These are phyloP conservation scores for Phenganax stokvisi DNA, from an alignment of 92 coral and sea anemone genomes.

Conservation along the genomic window DNA sequence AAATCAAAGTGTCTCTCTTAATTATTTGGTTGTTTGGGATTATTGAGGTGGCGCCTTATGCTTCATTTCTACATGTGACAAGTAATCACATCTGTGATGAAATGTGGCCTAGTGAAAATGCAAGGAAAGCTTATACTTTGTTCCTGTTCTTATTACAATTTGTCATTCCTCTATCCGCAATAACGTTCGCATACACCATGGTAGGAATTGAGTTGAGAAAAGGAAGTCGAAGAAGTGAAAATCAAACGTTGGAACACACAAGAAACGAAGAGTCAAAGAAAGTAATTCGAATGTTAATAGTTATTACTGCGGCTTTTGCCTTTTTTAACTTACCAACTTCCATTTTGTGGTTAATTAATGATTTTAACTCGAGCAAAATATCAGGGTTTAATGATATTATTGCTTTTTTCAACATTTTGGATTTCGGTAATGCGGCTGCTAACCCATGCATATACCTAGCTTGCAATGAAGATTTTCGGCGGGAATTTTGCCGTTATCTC, in stretches of 20 bases:
- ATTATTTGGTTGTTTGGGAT: constrained; percentile 67
- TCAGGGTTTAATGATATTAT: constrained; percentile 61
- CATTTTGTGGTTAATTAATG: constrained; percentile 89
- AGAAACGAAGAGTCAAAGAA: constrained; percentile 75
- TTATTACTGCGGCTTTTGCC: constrained; percentile 88
- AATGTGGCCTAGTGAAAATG: constrained; percentile 60
- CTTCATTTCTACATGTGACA: constrained; percentile 50
- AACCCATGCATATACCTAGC: constrained; percentile 86
- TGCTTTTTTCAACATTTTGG: constrained; percentile 73
- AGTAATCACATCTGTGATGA: constrained; percentile 59
- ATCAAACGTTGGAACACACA: constrained; percentile 63
- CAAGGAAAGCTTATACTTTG: constrained; percentile 70
- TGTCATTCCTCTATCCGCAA: constrained; percentile 66
- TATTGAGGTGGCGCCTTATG: constrained; percentile 61
- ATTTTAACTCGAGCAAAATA: constrained; percentile 67
- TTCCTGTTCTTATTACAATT: constrained; percentile 70
- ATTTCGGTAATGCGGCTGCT: constrained; percentile 90
- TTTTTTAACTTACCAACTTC: constrained; percentile 86
- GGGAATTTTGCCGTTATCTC: constrained; percentile 55
- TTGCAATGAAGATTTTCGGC: constrained; percentile 89
- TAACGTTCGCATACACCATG: constrained; percentile 66
- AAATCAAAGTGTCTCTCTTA: constrained; percentile 53
- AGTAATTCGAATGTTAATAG: constrained; percentile 89
- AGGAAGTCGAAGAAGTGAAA: constrained; percentile 39
- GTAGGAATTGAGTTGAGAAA: constrained; percentile 65